Conservation (phyloP, 2,113 vertebrate genomes). For the Myiagra hebetior region DNA sequence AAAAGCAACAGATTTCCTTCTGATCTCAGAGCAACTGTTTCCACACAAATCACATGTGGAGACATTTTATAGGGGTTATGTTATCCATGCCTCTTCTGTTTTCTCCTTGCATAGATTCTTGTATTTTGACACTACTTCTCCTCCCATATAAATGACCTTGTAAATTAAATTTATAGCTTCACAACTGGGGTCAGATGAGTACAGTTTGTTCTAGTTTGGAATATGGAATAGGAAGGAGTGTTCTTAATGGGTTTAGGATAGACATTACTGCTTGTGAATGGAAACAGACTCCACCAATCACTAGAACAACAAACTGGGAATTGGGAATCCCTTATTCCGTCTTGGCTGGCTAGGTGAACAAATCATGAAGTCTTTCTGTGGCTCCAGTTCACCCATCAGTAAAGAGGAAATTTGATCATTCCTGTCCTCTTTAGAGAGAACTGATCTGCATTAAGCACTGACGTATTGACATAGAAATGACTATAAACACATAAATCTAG, state of each 20-base stretch:
- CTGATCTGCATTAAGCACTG: conserved; percentile 18
- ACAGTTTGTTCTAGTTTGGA: conserved; percentile 46
- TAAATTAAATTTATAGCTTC: conserved; percentile 58
- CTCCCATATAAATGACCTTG: conserved; percentile 51
- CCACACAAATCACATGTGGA: conserved; percentile 54
- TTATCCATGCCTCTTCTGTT: conserved; percentile 58
- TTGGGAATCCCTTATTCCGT: conserved; percentile 8
- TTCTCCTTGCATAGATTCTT: conserved; percentile 39
- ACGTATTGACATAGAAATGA: background rate
- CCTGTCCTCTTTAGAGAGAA: background rate
- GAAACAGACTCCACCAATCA: conserved; percentile 18
- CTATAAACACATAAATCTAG: background rate
- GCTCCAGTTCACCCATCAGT: background rate
- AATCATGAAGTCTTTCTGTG: conserved; percentile 17
- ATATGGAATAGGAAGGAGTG: conserved; percentile 14
- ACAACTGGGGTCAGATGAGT: conserved; percentile 27
- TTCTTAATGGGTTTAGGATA: conserved; percentile 17
- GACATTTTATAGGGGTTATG: conserved; percentile 49
- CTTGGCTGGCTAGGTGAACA: conserved; percentile 1
- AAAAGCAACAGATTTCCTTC: conserved; percentile 59
- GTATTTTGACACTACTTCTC: conserved; percentile 50
- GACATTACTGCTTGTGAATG: conserved; percentile 10
- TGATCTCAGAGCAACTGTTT: conserved; percentile 51
- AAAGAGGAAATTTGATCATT: conserved; percentile 27
- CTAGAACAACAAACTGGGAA: conserved; percentile 41